Evolutionary conservation across 2,797 vertebrate genomes (phyloP).

Genomic region (Sylvilagus floridanus): DNA sequence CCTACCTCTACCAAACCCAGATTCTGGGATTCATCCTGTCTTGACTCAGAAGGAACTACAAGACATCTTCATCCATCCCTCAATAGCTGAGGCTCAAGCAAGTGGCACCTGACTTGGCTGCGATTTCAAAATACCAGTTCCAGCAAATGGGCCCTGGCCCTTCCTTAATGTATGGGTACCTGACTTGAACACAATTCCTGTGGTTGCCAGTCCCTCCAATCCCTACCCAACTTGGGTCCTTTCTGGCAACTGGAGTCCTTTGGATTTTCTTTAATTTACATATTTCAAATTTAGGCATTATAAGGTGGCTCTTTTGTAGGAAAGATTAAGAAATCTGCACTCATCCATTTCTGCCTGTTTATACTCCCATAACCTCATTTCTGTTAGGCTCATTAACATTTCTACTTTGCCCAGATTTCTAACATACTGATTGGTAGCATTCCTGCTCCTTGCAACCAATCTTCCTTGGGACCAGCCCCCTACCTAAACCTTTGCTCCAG

Average conservation of each 20-base stretch:
- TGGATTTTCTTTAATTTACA: conserved; percentile 9
- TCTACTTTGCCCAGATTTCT: conserved; percentile 41
- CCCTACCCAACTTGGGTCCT: background rate
- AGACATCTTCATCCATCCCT: conserved; percentile 27
- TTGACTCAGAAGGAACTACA: conserved; percentile 20
- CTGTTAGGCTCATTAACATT: conserved; percentile 27
- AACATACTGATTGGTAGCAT: background rate
- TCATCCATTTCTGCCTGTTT: conserved; percentile 44
- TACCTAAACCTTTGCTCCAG: conserved; percentile 2
- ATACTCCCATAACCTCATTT: background rate
- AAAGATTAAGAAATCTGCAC: conserved; percentile 11
- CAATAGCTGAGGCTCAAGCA: conserved; percentile 24
- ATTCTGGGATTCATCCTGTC: conserved; percentile 17
- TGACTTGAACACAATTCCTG: background rate
- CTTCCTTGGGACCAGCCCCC: conserved; percentile 1
- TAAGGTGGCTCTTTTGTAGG: background rate
- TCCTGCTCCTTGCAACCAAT: background rate
- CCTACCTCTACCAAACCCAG: conserved; percentile 34
- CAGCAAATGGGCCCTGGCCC: conserved; percentile 14
- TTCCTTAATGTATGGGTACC: background rate
- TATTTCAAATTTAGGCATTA: conserved; percentile 51
- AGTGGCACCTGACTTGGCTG: background rate
- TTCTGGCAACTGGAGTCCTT: conserved; percentile 35
- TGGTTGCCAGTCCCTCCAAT: background rate
- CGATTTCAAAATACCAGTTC: conserved; percentile 36